Percentiles rank a stretch among this genome's conserved stretches.
These are phyloP conservation scores for Bovichtus variegatus DNA, from an alignment of 2,797 vertebrate species.

Conservation along the genomic window DNA sequence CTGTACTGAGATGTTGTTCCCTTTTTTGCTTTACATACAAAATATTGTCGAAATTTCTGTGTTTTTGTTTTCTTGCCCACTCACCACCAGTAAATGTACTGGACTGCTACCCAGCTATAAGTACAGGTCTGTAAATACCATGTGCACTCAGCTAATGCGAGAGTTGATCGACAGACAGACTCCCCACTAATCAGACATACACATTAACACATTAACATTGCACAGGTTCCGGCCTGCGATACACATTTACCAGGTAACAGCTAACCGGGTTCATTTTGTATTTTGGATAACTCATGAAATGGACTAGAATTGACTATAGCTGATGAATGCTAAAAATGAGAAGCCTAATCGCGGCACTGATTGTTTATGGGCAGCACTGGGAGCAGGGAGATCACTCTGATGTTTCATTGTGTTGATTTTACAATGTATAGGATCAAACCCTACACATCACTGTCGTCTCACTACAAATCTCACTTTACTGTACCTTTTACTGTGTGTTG, in stretches of 20 bases:
- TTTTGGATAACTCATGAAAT: background rate
- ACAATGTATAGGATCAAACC: background rate
- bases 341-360: background rate
- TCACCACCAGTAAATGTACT: background rate
- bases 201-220: background rate
- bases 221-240: background rate
- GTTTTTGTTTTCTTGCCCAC: too few relatives aligned
- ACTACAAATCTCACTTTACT: slow-evolving; percentile 35
- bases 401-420: too few relatives aligned
- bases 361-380: too few relatives aligned
- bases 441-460: background rate
- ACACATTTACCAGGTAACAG: background rate
- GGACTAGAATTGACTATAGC: background rate
- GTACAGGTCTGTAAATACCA: background rate
- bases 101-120: accelerated
- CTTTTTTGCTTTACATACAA: background rate
- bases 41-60: too few relatives aligned
- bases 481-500: slow-evolving; percentile 21
- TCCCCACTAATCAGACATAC: background rate
- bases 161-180: background rate
- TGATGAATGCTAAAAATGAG: background rate
- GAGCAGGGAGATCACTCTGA: background rate
- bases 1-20: background rate
- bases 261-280: background rate
- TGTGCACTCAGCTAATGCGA: background rate